These are phyloP conservation scores for Drosophila orena DNA, from an alignment of 1,140 invertebrate genomes.

Conservation along the genomic window DNA sequence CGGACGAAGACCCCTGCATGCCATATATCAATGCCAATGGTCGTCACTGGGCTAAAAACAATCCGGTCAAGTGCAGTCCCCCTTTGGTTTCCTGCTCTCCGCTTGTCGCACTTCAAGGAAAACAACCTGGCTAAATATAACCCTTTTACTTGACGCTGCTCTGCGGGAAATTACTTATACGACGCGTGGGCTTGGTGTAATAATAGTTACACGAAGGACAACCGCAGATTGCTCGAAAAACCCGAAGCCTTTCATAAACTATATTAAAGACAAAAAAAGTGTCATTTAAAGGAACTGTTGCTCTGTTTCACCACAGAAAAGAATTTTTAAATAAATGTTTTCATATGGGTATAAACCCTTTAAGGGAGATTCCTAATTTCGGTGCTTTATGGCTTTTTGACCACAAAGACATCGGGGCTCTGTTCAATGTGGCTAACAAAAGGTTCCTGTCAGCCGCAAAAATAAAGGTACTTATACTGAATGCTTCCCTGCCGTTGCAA, in stretches of 20 bases:
- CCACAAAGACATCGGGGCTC: not conserved
- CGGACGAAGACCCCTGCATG: not conserved
- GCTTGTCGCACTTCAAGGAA: constrained; percentile 24
- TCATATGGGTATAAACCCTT: no score
- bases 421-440: constrained; percentile 3
- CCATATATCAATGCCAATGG: constrained; percentile 46
- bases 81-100: constrained; percentile 9
- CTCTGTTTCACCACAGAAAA: not conserved
- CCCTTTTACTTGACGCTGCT: constrained; percentile 20
- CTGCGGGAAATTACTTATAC: constrained; percentile 48
- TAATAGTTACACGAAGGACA: constrained; percentile 5
- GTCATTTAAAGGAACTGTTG: constrained; percentile 9
- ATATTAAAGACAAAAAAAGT: not conserved
- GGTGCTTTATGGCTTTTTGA: not conserved
- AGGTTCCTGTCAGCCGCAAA: not conserved
- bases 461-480: constrained; percentile 11
- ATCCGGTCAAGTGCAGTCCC: constrained; percentile 25
- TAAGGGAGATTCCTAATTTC: not conserved
- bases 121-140: constrained; percentile 48
- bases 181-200: constrained; percentile 30
- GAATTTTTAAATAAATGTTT: no score
- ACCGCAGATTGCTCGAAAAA: not conserved
- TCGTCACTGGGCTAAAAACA: constrained; percentile 30
- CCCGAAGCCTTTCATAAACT: not conserved
- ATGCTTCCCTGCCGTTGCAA: constrained; percentile 22